Evolutionary conservation across 2,797 vertebrate genomes (phyloP).

Genomic region (Fistularia tabacaria): DNA sequence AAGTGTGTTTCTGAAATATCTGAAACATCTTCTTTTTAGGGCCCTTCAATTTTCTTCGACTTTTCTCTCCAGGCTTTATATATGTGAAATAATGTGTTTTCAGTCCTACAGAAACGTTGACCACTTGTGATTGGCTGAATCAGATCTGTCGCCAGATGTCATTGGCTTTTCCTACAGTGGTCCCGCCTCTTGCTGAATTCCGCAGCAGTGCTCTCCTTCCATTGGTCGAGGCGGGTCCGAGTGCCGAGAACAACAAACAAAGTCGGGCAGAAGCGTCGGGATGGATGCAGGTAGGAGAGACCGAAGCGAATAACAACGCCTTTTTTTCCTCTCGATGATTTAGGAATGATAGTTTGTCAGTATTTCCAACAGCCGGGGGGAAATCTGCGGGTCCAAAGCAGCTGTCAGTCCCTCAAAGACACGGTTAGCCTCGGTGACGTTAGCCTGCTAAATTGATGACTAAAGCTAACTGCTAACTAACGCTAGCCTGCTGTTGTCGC

Average conservation of each 20-base stretch:
- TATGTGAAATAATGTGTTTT: constrained; percentile 2
- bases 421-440: constrained; percentile 49
- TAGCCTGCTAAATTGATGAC: constrained; percentile 66
- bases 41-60: too few species aligned
- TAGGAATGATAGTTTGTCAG: too few species aligned
- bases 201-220: constrained; percentile 19
- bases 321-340: too few species aligned
- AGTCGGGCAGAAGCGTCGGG: constrained; percentile 77
- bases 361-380: too few species aligned
- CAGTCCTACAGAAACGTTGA: constrained; percentile 11
- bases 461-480: constrained; percentile 61
- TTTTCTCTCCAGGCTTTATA: too few species aligned
- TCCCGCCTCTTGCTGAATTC: constrained; percentile 42
- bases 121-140: constrained; percentile 19
- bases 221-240: constrained; percentile 56
- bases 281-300: constrained; percentile 79
- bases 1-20: too few species aligned
- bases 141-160: neutral
- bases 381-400: neutral
- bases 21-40: too few species aligned
- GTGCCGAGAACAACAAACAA: constrained; percentile 72
- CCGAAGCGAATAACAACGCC: too few species aligned
- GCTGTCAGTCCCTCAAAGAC: constrained; percentile 10
- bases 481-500: constrained; percentile 36
- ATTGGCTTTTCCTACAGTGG: constrained; percentile 40